These are phyloP conservation scores for Mionectes macconnelli DNA, from an alignment of 2,113 vertebrate genomes.

Conservation along the genomic window DNA sequence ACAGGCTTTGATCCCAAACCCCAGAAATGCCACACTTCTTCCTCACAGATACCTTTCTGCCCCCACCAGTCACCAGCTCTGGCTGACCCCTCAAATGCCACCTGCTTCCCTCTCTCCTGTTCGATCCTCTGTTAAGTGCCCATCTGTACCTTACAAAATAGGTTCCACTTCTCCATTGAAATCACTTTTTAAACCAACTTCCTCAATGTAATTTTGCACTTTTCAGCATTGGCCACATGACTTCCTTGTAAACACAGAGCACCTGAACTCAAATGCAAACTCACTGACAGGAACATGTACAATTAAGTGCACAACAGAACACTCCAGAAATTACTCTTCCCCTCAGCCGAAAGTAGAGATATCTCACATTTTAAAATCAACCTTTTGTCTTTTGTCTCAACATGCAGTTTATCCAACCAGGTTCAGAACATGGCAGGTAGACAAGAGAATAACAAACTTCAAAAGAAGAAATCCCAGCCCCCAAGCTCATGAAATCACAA, in stretches of 20 bases:
- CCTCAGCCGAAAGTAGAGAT: not conserved
- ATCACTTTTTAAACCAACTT: not conserved
- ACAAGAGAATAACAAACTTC: not conserved
- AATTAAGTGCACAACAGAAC: not conserved
- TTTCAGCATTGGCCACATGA: not conserved
- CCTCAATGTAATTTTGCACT: not conserved
- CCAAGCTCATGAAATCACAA: not conserved
- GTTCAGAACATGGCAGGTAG: not conserved
- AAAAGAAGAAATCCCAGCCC: not conserved
- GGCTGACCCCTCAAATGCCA: not conserved
- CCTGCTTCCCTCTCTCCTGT: not conserved
- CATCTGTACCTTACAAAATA: not conserved
- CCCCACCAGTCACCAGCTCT: not conserved
- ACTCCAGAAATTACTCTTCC: not conserved
- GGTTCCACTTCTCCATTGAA: not conserved
- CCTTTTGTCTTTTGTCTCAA: not conserved
- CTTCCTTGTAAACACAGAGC: accelerated
- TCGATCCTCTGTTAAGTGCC: not conserved
- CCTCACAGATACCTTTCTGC: not conserved
- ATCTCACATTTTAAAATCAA: not conserved
- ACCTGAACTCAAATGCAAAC: not conserved
- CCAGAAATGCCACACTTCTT: not conserved
- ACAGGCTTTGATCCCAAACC: not conserved
- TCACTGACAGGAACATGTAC: accelerated
- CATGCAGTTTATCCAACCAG: not conserved